Evolutionary conservation across 2,797 vertebrate genomes (phyloP).

Genomic region (Podargus strigoides): DNA sequence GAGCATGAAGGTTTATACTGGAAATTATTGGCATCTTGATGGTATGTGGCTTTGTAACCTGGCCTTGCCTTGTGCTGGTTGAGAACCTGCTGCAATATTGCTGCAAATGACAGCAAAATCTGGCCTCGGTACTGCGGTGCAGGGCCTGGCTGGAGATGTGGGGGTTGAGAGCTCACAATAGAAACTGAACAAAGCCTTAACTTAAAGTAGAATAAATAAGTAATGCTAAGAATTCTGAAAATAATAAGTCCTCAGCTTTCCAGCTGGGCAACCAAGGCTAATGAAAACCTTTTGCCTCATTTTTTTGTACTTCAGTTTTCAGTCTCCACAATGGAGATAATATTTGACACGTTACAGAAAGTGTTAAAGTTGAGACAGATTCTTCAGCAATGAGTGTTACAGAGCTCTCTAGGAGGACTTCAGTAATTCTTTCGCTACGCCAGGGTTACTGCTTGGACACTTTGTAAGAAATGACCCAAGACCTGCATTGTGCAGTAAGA

Average conservation of each 20-base stretch:
- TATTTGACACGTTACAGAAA: neutral
- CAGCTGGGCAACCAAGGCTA: neutral
- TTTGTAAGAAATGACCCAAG: neutral
- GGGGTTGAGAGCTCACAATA: neutral
- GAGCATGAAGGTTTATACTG: neutral
- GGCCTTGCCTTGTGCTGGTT: neutral
- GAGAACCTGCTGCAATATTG: neutral
- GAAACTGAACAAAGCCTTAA: too few species aligned
- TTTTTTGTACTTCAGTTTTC: neutral
- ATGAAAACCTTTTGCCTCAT: neutral
- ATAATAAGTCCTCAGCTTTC: neutral
- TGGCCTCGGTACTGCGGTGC: neutral
- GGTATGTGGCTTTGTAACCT: neutral
- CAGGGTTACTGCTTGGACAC: neutral
- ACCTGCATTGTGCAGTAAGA: neutral
- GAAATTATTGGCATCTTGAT: neutral
- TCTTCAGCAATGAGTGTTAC: neutral
- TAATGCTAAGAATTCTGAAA: neutral
- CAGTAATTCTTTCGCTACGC: neutral
- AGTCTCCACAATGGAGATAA: neutral
- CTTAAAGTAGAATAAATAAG: neutral
- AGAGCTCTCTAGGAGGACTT: neutral
- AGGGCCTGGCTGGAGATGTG: neutral
- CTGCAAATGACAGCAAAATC: too few species aligned
- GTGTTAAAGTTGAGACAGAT: neutral